phyloP scores from a whole-genome alignment of 2,888 invertebrate species.

The Eupithecia inturbata region DNA sequence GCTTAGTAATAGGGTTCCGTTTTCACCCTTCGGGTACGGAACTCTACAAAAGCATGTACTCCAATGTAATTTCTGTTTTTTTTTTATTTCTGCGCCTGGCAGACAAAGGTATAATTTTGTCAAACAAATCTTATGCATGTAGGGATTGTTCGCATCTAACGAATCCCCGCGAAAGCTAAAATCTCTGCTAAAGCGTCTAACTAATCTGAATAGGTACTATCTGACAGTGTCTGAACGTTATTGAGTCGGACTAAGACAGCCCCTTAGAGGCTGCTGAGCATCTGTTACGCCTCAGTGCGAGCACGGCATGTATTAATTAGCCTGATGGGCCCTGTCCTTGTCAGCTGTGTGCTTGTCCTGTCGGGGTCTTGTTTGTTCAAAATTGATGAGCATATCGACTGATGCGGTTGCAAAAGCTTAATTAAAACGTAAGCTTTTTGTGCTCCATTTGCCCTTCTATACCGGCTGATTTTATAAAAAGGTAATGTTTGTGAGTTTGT shows the following conservation, averaged over 20 bases:
- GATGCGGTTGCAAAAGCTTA: neutral
- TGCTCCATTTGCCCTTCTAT: neutral
- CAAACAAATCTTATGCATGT: neutral
- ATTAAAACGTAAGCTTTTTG: neutral
- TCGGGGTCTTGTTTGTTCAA: neutral
- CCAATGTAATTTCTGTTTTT: neutral
- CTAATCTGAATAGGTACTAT: slow-evolving; percentile 17
- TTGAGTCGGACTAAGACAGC: slow-evolving; percentile 20
- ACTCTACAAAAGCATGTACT: too few relatives aligned
- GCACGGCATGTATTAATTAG: slow-evolving; percentile 31
- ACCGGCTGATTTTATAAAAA: neutral
- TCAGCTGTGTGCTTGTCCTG: neutral
- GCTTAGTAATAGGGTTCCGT: too few relatives aligned
- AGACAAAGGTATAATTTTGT: neutral
- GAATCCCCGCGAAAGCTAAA: neutral
- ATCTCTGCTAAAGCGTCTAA: neutral
- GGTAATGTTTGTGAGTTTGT: neutral
- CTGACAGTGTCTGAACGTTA: slow-evolving; percentile 17
- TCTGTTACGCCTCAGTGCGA: slow-evolving; percentile 28
- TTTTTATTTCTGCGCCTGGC: neutral
- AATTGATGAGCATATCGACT: neutral
- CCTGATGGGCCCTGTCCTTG: slow-evolving; percentile 9
- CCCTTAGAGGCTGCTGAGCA: slow-evolving; percentile 20
- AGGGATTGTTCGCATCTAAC: neutral
- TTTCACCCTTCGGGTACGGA: too few relatives aligned